A percentile compares a stretch with the other conserved stretches of the same genome.
These are phyloP conservation scores for Tichodroma muraria DNA, from an alignment of 2,113 vertebrate genomes.

Conservation along the genomic window DNA sequence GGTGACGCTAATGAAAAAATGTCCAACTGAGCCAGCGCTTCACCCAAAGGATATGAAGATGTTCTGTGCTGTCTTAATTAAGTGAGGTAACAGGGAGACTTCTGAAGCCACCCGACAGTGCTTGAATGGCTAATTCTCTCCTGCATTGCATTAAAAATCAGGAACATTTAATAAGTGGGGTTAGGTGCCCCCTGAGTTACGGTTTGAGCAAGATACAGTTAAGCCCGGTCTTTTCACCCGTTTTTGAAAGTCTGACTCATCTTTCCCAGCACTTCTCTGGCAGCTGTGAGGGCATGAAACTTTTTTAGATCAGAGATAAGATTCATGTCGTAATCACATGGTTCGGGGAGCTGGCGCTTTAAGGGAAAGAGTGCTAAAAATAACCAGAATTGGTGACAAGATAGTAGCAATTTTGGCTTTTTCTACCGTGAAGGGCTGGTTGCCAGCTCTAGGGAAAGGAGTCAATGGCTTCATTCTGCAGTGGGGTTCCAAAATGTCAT, in stretches of 20 bases:
- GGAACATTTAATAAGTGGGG: background rate
- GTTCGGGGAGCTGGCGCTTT: constrained; percentile 3
- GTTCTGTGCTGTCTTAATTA: constrained; percentile 46
- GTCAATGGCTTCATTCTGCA: background rate
- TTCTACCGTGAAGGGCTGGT: background rate
- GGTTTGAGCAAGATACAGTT: background rate
- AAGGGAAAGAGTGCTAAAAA: constrained; percentile 31
- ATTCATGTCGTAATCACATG: background rate
- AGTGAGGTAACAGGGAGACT: background rate
- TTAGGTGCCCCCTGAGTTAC: background rate
- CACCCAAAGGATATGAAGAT: constrained; percentile 28
- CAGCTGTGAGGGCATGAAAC: constrained; percentile 39
- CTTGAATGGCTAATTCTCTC: constrained; percentile 11
- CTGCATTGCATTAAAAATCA: background rate
- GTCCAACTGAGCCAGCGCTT: background rate
- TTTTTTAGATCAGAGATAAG: constrained; percentile 20
- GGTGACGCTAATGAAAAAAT: constrained; percentile 38
- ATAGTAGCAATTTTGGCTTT: constrained; percentile 27
- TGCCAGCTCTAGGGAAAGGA: background rate
- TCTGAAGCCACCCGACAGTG: background rate
- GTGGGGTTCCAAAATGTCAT: background rate
- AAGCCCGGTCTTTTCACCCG: background rate
- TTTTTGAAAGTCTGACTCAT: constrained; percentile 24
- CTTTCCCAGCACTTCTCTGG: constrained; percentile 38
- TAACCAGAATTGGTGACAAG: constrained; percentile 13